Evolutionary conservation across 2,888 invertebrate genomes (phyloP).

Genomic region (Zele albiditarsus): DNA sequence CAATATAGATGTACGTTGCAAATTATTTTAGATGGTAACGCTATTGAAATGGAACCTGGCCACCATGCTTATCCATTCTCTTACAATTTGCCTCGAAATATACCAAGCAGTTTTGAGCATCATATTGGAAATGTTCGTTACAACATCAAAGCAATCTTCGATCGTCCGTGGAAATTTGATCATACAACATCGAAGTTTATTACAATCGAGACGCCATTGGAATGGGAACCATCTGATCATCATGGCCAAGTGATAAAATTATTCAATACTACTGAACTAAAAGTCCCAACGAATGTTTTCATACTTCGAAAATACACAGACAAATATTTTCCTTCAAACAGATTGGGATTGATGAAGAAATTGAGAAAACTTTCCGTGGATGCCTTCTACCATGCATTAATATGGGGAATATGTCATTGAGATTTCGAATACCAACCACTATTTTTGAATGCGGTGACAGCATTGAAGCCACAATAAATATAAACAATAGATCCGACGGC

Average conservation of each 20-base stretch:
- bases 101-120: constrained; percentile 84
- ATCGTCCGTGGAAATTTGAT: constrained; percentile 87
- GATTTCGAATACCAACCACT: constrained; percentile 51
- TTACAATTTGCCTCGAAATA: constrained; percentile 80
- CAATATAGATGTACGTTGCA: not conserved
- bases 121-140: constrained; percentile 83
- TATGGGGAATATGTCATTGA: constrained; percentile 53
- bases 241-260: constrained; percentile 36
- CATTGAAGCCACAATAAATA: constrained; percentile 55
- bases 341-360: constrained; percentile 45
- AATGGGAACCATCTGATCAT: constrained; percentile 23
- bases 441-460: constrained; percentile 59
- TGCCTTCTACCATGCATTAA: constrained; percentile 50
- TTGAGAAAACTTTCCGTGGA: constrained; percentile 54
- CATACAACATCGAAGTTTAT: constrained; percentile 85
- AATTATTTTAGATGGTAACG: constrained; percentile 73
- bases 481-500: constrained; percentile 53
- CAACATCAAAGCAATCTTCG: constrained; percentile 82
- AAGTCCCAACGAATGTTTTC: not conserved
- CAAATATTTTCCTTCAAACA: constrained; percentile 7
- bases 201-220: constrained; percentile 74
- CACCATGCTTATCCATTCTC: constrained; percentile 83
- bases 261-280: constrained; percentile 1
- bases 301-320: not conserved
- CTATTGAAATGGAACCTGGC: constrained; percentile 82